These are phyloP conservation scores for Eremophila alpestris DNA, from an alignment of 2,797 vertebrate species.

Conservation along the genomic window DNA sequence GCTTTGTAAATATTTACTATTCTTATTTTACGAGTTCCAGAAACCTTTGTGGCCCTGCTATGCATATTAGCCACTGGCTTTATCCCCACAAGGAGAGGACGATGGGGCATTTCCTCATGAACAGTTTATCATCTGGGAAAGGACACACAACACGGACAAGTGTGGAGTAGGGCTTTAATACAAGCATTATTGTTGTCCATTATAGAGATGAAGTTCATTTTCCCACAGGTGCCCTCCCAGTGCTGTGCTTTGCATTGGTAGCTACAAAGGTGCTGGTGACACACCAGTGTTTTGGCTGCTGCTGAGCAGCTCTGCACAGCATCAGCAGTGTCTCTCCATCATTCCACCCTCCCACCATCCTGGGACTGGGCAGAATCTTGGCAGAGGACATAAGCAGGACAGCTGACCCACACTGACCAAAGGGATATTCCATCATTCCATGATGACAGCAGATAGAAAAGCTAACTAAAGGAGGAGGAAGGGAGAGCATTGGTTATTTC, in stretches of 20 bases:
- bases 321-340: neutral
- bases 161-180: neutral
- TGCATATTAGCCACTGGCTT: neutral
- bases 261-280: neutral
- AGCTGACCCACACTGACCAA: neutral
- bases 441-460: rapidly evolving
- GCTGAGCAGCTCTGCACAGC: neutral
- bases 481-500: neutral
- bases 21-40: neutral
- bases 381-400: neutral
- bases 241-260: neutral
- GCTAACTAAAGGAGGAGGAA: neutral
- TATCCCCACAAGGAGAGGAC: neutral
- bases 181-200: rapidly evolving
- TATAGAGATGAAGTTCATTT: neutral
- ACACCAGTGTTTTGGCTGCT: neutral
- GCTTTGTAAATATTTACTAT: neutral
- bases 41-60: neutral
- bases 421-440: neutral
- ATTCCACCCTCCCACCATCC: neutral
- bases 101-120: neutral
- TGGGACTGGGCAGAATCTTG: neutral
- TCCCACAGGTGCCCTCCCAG: neutral
- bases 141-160: neutral
- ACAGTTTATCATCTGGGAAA: neutral